Conservation (phyloP, 2,113 vertebrate species). For the Mastomys coucha region DNA sequence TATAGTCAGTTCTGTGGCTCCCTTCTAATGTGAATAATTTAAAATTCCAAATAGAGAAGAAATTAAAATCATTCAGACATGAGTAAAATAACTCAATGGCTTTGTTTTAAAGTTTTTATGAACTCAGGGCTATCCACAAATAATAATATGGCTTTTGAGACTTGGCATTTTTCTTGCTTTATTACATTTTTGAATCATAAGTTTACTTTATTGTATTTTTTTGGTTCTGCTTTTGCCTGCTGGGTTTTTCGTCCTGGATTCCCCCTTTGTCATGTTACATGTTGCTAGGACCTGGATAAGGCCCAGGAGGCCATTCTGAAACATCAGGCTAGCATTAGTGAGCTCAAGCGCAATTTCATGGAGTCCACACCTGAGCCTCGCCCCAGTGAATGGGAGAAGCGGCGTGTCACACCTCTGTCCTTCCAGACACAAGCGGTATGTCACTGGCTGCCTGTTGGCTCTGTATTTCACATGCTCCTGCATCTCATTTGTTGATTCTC, state of each 20-base stretch:
- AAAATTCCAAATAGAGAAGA: constrained; percentile 27
- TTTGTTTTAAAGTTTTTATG: constrained; percentile 74
- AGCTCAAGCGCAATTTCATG: constrained; percentile 99
- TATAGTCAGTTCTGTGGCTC: background rate
- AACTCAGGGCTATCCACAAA: background rate
- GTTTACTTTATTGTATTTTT: constrained; percentile 84
- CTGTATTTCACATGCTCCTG: constrained; percentile 61
- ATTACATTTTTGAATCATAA: constrained; percentile 77
- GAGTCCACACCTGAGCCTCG: constrained; percentile 97
- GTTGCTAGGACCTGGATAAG: constrained; percentile 98
- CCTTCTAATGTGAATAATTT: constrained; percentile 28
- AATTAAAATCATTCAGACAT: constrained; percentile 35
- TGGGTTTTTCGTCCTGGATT: constrained; percentile 83
- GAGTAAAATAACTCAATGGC: constrained; percentile 59
- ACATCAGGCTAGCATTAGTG: constrained; percentile 99
- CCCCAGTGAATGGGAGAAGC: constrained; percentile 99
- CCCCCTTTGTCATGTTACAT: constrained; percentile 85
- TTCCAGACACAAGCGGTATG: constrained; percentile 96
- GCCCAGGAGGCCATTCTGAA: constrained; percentile 99
- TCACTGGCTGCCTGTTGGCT: constrained; percentile 83
- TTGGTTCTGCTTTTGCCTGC: constrained; percentile 79
- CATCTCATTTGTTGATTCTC: constrained; percentile 52
- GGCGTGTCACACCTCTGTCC: constrained; percentile 95
- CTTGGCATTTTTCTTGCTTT: constrained; percentile 88
- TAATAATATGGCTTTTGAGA: constrained; percentile 84